Base-by-base conservation (phyloP, 2,113 vertebrate species). In the Columba janthina region DNA sequence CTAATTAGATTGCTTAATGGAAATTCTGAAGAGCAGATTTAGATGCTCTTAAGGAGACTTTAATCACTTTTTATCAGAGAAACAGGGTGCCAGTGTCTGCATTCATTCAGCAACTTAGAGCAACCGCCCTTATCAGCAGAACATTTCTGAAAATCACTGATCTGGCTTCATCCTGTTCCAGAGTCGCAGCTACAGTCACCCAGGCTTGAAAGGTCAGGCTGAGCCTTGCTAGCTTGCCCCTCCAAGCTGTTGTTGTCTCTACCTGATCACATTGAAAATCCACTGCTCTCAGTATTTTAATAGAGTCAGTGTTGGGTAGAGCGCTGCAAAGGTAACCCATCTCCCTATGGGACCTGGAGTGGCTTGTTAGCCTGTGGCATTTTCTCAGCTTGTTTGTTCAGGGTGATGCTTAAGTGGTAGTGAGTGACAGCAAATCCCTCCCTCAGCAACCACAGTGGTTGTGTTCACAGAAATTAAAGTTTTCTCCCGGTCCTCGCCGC, bases 1-100 rank as follows among this genome's bases (percentile, higher is more conserved):
- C 96, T 97, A 97, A 97, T 97, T 97, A 95, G 97, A 96, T 96
- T 91, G 93, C 97, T 95, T 96, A 97, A 96, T 95, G 96, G 95
- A 95, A 97, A 96, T 97, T 97, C 95, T 97, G 92, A 95, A 91
- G 95, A 96, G 93, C 79, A 95, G 97, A 97, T 96, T 97, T 96
- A 97, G 93, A 96, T 92, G 75, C 93, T 95, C 91, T 94, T 92
- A 95, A 96, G 93, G 88, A 97, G 93, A 91, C 89, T 97, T 95
- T 97, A 97, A 97, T 97, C 96, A 97, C 96, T 96, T 97, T 97
- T 97, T 97, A 97, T 97, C 96, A 85, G 87, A 66, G 64, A 90
- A 96, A 74, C 34, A 0, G 61, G 54, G 87, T 61, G 89, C 40
- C 84, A 38, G 36, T 5, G 48, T 54, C 89, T 91, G 89, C 58